Percentiles rank a stretch among this genome's conserved stretches.
phyloP scores from a whole-genome alignment of 2,888 invertebrate genomes.

The Clunio marinus region DNA sequence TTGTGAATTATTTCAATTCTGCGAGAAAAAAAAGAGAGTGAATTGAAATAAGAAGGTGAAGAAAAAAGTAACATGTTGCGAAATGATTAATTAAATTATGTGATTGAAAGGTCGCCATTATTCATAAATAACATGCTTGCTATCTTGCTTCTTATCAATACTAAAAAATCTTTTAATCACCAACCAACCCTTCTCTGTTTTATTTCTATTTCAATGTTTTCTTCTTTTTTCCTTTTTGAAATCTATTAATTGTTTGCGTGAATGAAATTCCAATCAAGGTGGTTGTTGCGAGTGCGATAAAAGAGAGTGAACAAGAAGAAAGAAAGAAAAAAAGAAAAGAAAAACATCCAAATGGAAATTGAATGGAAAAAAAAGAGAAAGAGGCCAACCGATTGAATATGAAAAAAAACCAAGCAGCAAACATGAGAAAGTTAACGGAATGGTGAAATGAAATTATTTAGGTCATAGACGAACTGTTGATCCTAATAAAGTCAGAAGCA shows the following conservation, averaged over 20 bases:
- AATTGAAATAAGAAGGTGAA: too few species aligned
- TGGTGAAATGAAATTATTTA: conserved; percentile 41
- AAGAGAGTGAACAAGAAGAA: neutral
- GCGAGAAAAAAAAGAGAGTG: too few species aligned
- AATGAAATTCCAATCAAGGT: conserved; percentile 38
- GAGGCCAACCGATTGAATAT: conserved; percentile 28
- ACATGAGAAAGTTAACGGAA: conserved; percentile 41
- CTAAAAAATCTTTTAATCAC: too few species aligned
- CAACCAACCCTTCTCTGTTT: too few species aligned
- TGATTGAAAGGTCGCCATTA: too few species aligned
- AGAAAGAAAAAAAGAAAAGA: conserved; percentile 12
- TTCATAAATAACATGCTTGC: too few species aligned
- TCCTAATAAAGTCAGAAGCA: conserved; percentile 39
- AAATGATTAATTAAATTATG: conserved; percentile 3
- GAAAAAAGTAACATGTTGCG: too few species aligned
- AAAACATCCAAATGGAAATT: conserved; percentile 29
- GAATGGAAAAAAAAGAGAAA: conserved; percentile 37
- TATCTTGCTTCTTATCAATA: too few species aligned
- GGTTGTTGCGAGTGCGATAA: conserved; percentile 26
- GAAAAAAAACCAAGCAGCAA: conserved; percentile 17
- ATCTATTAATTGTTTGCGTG: too few species aligned
- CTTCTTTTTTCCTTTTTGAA: too few species aligned
- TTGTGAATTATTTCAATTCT: neutral
- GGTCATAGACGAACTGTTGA: conserved; percentile 41
- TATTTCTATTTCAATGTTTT: too few species aligned